Base-by-base conservation (phyloP, 2,113 vertebrate genomes). In the Copsychus sechellarum region DNA sequence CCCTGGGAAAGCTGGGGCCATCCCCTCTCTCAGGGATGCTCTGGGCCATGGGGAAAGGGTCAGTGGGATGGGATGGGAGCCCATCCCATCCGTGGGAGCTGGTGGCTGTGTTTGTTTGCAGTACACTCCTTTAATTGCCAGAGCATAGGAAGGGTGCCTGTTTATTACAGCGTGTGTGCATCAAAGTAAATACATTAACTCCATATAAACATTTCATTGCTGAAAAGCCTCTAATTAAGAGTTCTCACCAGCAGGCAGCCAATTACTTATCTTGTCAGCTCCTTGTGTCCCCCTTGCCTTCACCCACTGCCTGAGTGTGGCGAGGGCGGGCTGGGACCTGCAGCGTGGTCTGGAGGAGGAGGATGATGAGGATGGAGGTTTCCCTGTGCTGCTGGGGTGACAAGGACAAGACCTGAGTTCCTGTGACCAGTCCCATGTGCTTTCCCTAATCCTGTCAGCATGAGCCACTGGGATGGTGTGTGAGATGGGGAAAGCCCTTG, bases 221-320 rank as follows among this genome's bases (percentile, higher is more conserved):
- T 40, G 83, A 92, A 93, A 93, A 93, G 48, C 48, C 36, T 81
- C 83, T 95, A 62, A 93, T 97, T 94, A 88, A 47, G 86, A 47
- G 76, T 70, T 95, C 67, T 80, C 13, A 28, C 47, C 67, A 90
- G 64, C 80, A 92, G 80, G 60, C 81, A 73, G 53, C 72, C 53
- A 58, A 51, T 94, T 94, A 26, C 47, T 86, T 81, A 20, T 88
- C 83, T 67, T 81, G 73, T 77, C 91, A 89, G 89, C 34, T 31
- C 90, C 38, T 77, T 47, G 29, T 66, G 88, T 82, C 67, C 79
- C 79, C 60, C 42, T 91, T 1, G 20, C 71, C 72, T 86, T 81
- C 65, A 56, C 11, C 56, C 34, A 14, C 20, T 62, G 23, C 31
- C 31, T 0, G 5, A 0, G 6, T 34, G 69, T 87, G 0, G 6